phyloP scores from a whole-genome alignment of 2,888 invertebrate species.

The Mimachlamys varia region DNA sequence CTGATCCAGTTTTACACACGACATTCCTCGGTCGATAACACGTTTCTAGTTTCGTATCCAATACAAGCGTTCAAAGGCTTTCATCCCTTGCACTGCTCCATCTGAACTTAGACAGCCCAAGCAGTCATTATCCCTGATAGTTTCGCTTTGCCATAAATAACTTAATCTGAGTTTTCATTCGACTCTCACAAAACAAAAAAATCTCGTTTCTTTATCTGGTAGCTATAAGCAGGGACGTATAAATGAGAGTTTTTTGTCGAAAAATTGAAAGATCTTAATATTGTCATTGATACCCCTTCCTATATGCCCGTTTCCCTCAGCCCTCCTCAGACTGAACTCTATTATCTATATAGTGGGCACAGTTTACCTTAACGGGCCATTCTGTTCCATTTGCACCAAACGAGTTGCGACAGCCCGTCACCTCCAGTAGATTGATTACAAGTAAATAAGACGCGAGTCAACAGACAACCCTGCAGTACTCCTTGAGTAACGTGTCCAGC shows the following conservation, averaged over 20 bases:
- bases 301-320: neutral
- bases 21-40: constrained; percentile 16
- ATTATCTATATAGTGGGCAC: neutral
- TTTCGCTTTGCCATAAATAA: neutral
- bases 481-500: neutral
- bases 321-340: neutral
- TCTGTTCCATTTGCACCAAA: neutral
- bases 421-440: neutral
- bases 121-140: neutral
- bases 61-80: neutral
- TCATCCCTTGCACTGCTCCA: neutral
- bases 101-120: neutral
- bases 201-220: too few relatives aligned
- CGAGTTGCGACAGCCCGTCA: neutral
- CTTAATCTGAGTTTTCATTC: too few relatives aligned
- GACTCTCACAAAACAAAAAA: too few relatives aligned
- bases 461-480: constrained; percentile 11
- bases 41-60: neutral
- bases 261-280: too few relatives aligned
- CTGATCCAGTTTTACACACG: constrained; percentile 27
- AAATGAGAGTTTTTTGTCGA: too few relatives aligned
- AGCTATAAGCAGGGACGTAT: too few relatives aligned
- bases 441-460: neutral
- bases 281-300: neutral
- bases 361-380: neutral